Evolutionary conservation across 2,797 vertebrate species (phyloP).

Genomic region (Myiotriccus ornatus): DNA sequence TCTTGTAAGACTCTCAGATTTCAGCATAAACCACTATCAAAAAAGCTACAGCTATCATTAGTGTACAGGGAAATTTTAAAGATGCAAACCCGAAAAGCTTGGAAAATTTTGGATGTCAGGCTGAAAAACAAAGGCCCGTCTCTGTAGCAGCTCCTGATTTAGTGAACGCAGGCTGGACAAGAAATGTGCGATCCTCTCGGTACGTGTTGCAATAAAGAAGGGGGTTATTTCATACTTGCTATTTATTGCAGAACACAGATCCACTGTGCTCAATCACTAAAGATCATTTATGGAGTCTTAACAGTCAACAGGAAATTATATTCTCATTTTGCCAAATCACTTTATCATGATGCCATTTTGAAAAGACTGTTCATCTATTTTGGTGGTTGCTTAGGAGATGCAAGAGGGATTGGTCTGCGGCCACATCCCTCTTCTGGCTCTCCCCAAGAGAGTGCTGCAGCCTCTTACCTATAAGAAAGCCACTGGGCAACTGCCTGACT

Average conservation of each 20-base stretch:
- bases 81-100: background rate
- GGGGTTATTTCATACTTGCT: constrained; percentile 30
- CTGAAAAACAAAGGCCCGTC: background rate
- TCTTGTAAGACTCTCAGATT: background rate
- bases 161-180: background rate
- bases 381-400: constrained; percentile 53
- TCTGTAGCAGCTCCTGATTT: background rate
- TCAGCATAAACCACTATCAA: background rate
- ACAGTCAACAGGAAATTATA: constrained; percentile 56
- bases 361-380: constrained; percentile 41
- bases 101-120: background rate
- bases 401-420: background rate
- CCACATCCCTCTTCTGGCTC: background rate
- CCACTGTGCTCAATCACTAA: constrained; percentile 44
- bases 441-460: background rate
- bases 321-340: constrained; percentile 36
- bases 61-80: background rate
- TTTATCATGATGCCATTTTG: constrained; percentile 27
- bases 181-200: constrained; percentile 1
- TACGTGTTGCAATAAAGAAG: background rate
- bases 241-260: constrained; percentile 53
- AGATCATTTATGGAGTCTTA: constrained; percentile 36
- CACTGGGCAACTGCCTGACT: background rate
- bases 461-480: background rate
- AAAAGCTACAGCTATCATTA: background rate